A percentile compares a stretch with the other conserved stretches of the same genome.
Evolutionary conservation across 37 sponge, comb jelly and placozoan species (phyloP).

Genomic region (Beroe forskalii): DNA sequence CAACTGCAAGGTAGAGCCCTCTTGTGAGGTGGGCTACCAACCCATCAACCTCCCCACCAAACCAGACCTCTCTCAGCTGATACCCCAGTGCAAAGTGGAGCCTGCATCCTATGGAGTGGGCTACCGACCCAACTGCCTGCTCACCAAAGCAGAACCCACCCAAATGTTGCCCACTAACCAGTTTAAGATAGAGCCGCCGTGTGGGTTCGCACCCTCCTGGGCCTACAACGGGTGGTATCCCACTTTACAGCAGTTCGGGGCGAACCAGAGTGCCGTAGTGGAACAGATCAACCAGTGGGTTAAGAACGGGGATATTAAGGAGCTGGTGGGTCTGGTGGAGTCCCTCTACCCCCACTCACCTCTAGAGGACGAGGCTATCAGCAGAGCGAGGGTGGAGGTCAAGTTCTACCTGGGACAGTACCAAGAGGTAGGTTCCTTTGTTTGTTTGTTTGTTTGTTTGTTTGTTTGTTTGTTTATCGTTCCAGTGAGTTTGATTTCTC

Average conservation of each 20-base stretch:
- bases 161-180: constrained; percentile 12
- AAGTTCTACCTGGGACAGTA: neutral
- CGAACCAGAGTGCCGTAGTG: neutral
- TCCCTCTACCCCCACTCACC: constrained; percentile 13
- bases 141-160: neutral
- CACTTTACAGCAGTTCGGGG: neutral
- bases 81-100: no score
- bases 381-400: constrained; percentile 7
- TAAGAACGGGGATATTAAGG: neutral
- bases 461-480: no score
- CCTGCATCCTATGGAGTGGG: no score
- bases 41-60: neutral
- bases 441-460: no score
- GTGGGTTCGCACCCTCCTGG: constrained; percentile 15
- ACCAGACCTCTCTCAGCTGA: no score
- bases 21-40: no score
- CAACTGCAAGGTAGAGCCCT: no score
- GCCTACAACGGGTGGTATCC: neutral
- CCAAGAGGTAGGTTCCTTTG: constrained; percentile 1
- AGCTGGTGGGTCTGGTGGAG: neutral
- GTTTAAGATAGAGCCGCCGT: neutral
- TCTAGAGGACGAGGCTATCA: neutral
- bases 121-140: neutral
- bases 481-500: no score
- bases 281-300: neutral